A percentile compares a stretch with the other conserved stretches of the same genome.
Evolutionary conservation across 2,113 vertebrate species (phyloP).

Genomic region (Nesogale talazaci): DNA sequence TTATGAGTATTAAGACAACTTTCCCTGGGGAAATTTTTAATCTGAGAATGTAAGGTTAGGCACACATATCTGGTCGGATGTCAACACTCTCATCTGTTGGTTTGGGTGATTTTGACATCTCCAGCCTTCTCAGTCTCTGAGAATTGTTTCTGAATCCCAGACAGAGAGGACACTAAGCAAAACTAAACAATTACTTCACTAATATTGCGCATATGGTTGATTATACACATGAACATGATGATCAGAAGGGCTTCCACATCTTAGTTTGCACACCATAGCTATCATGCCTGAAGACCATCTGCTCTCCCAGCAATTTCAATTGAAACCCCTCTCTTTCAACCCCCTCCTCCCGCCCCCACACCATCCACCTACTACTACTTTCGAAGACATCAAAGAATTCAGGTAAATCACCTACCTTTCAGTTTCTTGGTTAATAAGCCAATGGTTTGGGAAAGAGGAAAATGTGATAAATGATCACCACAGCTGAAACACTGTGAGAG

Average conservation of each 20-base stretch:
- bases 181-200: neutral
- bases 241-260: neutral
- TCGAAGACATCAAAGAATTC: too few relatives aligned
- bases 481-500: too few relatives aligned
- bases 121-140: neutral
- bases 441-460: too few relatives aligned
- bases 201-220: conserved; percentile 14
- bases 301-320: neutral
- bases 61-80: neutral
- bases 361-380: too few relatives aligned
- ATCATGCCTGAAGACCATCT: neutral
- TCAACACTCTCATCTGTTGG: neutral
- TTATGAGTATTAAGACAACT: neutral
- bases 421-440: too few relatives aligned
- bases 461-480: too few relatives aligned
- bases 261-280: neutral
- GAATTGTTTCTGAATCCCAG: neutral
- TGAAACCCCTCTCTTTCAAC: neutral
- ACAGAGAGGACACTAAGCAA: neutral
- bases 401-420: too few relatives aligned
- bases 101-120: neutral
- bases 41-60: neutral
- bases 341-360: too few relatives aligned
- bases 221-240: neutral
- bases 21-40: neutral